Percentiles rank a stretch among this genome's conserved stretches.
Evolutionary conservation across 2,888 invertebrate genomes (phyloP).

Genomic region (Himalopsyche japonica): DNA sequence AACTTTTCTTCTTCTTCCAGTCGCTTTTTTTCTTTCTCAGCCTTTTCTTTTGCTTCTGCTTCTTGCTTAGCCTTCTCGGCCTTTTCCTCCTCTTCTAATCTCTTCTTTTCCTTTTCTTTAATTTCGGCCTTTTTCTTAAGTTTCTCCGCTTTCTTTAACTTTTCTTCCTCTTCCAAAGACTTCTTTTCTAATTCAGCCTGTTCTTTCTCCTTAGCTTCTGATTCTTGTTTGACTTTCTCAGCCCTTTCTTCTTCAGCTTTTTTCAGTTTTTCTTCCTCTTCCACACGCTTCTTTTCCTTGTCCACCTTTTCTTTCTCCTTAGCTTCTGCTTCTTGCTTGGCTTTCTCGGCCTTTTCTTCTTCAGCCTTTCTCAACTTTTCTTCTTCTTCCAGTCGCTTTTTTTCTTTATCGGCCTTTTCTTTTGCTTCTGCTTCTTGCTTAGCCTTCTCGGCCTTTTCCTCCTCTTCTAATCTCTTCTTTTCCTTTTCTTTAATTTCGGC

Average conservation of each 20-base stretch:
- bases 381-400: constrained; percentile 26
- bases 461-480: no score
- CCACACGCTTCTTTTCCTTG: constrained; percentile 25
- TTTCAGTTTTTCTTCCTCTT: constrained; percentile 38
- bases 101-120: constrained; percentile 31
- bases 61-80: neutral
- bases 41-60: neutral
- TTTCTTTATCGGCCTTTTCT: constrained; percentile 41
- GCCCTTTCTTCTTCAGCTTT: constrained; percentile 25
- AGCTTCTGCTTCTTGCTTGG: constrained; percentile 3
- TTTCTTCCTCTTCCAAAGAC: constrained; percentile 34
- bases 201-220: neutral
- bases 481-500: no score
- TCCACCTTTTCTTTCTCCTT: constrained; percentile 26
- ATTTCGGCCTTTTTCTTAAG: constrained; percentile 3
- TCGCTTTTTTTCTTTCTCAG: constrained; percentile 30
- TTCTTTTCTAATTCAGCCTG: constrained; percentile 17
- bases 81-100: constrained; percentile 22
- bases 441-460: no score
- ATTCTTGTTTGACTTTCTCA: constrained; percentile 21
- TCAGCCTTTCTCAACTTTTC: constrained; percentile 35
- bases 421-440: constrained; percentile 44
- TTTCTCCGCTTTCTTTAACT: constrained; percentile 34
- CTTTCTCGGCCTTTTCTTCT: constrained; percentile 28
- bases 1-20: neutral